These are phyloP conservation scores for Gymnoscopelus microlampas DNA, from an alignment of 2,797 vertebrate species.

Conservation along the genomic window DNA sequence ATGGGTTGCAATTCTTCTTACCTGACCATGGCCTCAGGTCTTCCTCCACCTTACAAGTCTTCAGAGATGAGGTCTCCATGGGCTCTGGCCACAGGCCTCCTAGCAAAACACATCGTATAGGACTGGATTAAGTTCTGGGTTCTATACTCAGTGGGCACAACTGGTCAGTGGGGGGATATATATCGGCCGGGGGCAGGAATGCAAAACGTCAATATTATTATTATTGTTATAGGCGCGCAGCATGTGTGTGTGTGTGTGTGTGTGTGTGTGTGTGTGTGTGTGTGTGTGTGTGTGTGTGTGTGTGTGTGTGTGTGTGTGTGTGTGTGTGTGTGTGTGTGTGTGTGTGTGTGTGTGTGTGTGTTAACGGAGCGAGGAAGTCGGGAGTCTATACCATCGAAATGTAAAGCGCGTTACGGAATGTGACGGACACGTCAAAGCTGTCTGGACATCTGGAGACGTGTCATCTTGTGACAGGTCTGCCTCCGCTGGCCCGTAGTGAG, in stretches of 20 bases:
- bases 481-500: conserved; percentile 70
- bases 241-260: conserved; percentile 20
- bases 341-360: too few relatives aligned
- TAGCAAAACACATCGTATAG: conserved; percentile 52
- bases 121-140: conserved; percentile 15
- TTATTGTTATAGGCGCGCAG: not conserved
- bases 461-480: conserved; percentile 71
- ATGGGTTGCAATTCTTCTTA: conserved; percentile 55
- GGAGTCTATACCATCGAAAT: conserved; percentile 31
- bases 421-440: conserved; percentile 61
- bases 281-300: conserved; percentile 14
- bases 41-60: conserved; percentile 87
- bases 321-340: conserved; percentile 11
- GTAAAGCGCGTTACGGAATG: conserved; percentile 32
- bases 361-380: conserved; percentile 31
- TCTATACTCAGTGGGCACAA: not conserved
- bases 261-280: not conserved
- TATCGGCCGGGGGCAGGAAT: not conserved
- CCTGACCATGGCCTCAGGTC: conserved; percentile 84
- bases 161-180: not conserved
- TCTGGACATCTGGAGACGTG: conserved; percentile 70
- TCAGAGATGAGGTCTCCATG: conserved; percentile 80
- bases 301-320: not conserved
- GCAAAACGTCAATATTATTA: conserved; percentile 3
- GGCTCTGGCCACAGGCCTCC: conserved; percentile 83